phyloP scores from a whole-genome alignment of 2,888 invertebrate genomes.

The Philereme transversata region DNA sequence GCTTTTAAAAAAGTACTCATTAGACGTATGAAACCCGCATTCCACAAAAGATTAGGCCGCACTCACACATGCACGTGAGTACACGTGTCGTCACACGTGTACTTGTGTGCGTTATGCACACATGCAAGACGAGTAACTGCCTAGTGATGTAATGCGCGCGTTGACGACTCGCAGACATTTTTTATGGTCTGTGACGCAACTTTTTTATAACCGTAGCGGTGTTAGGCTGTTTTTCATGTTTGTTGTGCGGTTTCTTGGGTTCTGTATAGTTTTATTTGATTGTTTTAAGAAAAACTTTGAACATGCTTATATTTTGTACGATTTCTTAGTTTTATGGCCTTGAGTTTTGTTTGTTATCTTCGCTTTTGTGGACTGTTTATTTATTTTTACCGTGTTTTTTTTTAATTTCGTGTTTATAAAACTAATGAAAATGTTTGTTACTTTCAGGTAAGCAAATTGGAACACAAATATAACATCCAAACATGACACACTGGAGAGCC shows the following conservation, averaged over 20 bases:
- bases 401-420: not conserved
- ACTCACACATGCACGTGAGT: constrained; percentile 50
- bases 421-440: constrained; percentile 27
- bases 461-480: constrained; percentile 15
- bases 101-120: constrained; percentile 51
- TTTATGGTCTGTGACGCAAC: constrained; percentile 82
- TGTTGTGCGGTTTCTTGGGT: constrained; percentile 37
- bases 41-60: constrained; percentile 79
- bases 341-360: not conserved
- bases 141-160: constrained; percentile 75
- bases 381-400: too few species aligned
- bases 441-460: constrained; percentile 52
- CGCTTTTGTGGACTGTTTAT: not conserved
- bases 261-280: constrained; percentile 16
- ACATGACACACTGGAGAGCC: constrained; percentile 37
- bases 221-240: constrained; percentile 55
- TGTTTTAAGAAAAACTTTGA: not conserved
- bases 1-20: constrained; percentile 75
- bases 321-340: too few species aligned
- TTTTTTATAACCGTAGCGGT: constrained; percentile 71
- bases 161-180: constrained; percentile 82
- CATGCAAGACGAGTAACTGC: constrained; percentile 27
- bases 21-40: constrained; percentile 77
- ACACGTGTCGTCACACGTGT: constrained; percentile 42
- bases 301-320: too few species aligned